Base-by-base conservation (phyloP, 2,888 invertebrate species). In the Marronus borbonicus region DNA sequence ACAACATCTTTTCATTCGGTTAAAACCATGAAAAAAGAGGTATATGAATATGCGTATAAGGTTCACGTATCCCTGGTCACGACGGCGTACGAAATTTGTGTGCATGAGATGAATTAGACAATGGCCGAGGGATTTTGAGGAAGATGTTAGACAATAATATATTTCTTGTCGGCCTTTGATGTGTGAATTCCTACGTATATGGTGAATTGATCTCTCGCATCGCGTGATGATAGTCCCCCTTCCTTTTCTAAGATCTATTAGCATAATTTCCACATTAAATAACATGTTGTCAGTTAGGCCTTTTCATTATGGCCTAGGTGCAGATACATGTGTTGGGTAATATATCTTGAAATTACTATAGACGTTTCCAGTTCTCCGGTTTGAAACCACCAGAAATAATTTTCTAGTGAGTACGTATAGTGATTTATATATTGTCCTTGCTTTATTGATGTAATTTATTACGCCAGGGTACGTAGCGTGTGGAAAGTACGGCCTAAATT, bases 211-310 rank as follows among this genome's bases (percentile, higher is more conserved):
- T 74, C 72, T 74, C 39, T 39, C 28, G 60, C 72, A 31, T 60
- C 72, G 72, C 55, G 44, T 44, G 44, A 44, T 44, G 55, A 58
- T 74, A 44, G 72, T 55, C 72, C 72, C 72, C 72, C 17, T 55
- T 60, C 72, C 72, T 60, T 24, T 68, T 10, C 20, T 58, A 58
- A n/a, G 39, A 74, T 74, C 60, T 60, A 85, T 85, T 85, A 83
- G 78, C 85, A 85, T 85, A 85, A 83, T 85, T 84, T 85, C 81
- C 82, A 84, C 85, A 85, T 85, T 84, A 85, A 82, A 81, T 82
- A 81, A 83, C 79, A 81, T 84, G 84, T 85, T 83, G 82, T 80
- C 84, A 82, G 83, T 81, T 82, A 78, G 82, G 79, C 81, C 83
- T 82, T 82, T 83, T 80, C 80, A 81, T 83, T 83, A 82, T 81